Evolutionary conservation across 2,888 invertebrate species (phyloP).

Genomic region (Heliconius ethilla): DNA sequence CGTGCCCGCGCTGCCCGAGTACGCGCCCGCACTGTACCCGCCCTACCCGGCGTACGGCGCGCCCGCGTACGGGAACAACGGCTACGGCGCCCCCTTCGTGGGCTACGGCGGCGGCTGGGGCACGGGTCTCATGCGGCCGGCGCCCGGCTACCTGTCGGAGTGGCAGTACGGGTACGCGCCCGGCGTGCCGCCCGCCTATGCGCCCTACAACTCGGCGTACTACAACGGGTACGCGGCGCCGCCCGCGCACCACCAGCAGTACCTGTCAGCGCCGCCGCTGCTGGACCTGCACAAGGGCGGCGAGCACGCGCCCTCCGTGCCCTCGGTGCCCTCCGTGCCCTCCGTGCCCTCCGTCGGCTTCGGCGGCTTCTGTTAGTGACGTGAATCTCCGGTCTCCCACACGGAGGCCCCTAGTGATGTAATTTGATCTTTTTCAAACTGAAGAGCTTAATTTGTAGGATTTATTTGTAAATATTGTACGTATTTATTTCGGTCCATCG

Average conservation of each 20-base stretch:
- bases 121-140: slow-evolving; percentile 75
- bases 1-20: slow-evolving; percentile 60
- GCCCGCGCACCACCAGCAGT: slow-evolving; percentile 76
- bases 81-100: slow-evolving; percentile 72
- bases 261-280: slow-evolving; percentile 72
- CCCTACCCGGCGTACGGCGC: slow-evolving; percentile 68
- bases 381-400: slow-evolving; percentile 34
- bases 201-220: slow-evolving; percentile 75
- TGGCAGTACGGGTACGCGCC: slow-evolving; percentile 77
- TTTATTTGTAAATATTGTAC: slow-evolving; percentile 79
- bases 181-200: slow-evolving; percentile 63
- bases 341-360: slow-evolving; percentile 78
- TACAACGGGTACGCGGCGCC: slow-evolving; percentile 77
- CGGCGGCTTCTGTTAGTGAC: slow-evolving; percentile 77
- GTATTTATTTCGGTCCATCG: slow-evolving; percentile 69
- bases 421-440: slow-evolving; percentile 67
- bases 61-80: slow-evolving; percentile 67
- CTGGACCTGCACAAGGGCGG: slow-evolving; percentile 76
- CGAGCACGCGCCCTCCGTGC: slow-evolving; percentile 59
- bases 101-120: slow-evolving; percentile 77
- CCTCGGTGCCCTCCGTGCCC: slow-evolving; percentile 66
- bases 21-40: slow-evolving; percentile 62
- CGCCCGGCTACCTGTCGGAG: slow-evolving; percentile 77
- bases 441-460: slow-evolving; percentile 76
- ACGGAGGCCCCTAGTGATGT: slow-evolving; percentile 62